Base-by-base conservation (phyloP, 2,888 invertebrate genomes). In the Orthosia gracilis region DNA sequence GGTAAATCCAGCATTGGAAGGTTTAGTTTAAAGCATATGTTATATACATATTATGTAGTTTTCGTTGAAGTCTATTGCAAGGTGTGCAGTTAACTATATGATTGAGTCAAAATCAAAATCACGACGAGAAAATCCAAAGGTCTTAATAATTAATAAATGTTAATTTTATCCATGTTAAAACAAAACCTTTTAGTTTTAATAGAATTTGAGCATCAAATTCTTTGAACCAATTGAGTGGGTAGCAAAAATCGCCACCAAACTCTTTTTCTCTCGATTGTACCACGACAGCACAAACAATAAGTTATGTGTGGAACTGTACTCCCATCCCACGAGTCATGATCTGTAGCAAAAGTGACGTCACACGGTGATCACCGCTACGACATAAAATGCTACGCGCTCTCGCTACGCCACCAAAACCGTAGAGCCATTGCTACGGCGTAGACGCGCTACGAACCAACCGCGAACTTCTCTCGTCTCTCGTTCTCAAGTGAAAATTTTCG, bases 331-430 rank as follows among this genome's bases (percentile, higher is more conserved):
- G 92, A 90, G 83, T 90, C 89, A 91, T 91, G 88, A 91, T 90
- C 90, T 86, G 82, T 78, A 76, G 89, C 91, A 92, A 92, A 90
- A 91, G 52, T 95, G 94, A 95, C 95, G 95, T 95, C 94, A 95
- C 93, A 78, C 61, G 81, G 84, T 85, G 80, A 74, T 84, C 82
- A 76, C 80, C 76, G 84, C 83, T 49, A 79, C 83, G 84, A 90
- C 92, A 93, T 93, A 93, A 91, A 93, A 92, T 91, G 93, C 92
- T 92, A 93, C 91, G 91, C 89, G 87, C 85, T 80, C 74, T 85
- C 81, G 91, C 90, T 89, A 89, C 91, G 85, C 81, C 88, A 89
- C 91, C 95, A 95, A 95, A 94, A 84, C 90, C 90, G 94, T 93
- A 91, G 91, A 91, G 85, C 90, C 84, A 86, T 85, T 87, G 93